phyloP scores from a whole-genome alignment of 1,140 invertebrate genomes.

The Megalopta genalis region DNA sequence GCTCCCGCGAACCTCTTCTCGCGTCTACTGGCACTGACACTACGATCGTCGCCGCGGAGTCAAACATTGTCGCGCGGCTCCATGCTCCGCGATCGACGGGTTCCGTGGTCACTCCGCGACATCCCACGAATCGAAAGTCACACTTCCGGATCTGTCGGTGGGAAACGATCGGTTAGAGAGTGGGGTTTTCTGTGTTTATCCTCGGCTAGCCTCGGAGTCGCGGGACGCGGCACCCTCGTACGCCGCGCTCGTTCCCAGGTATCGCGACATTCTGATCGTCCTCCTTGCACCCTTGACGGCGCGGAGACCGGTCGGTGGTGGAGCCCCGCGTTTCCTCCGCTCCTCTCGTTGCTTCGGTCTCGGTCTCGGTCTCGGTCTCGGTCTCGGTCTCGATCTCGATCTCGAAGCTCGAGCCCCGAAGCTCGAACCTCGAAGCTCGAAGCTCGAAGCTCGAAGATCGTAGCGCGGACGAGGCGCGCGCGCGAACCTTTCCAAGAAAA shows the following conservation, averaged over 20 bases:
- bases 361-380: neutral
- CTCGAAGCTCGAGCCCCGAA: neutral
- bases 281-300: constrained; percentile 21
- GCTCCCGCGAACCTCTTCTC: neutral
- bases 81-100: constrained; percentile 2
- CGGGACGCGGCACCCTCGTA: constrained; percentile 27
- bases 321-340: neutral
- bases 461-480: neutral
- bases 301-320: neutral
- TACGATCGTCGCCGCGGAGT: constrained; percentile 13
- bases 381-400: neutral
- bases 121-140: constrained; percentile 14
- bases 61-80: constrained; percentile 11
- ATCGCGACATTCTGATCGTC: constrained; percentile 34
- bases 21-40: constrained; percentile 30
- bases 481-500: constrained; percentile 3
- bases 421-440: too few relatives aligned
- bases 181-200: constrained; percentile 12
- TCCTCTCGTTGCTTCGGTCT: neutral
- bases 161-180: neutral
- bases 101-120: constrained; percentile 1
- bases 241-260: constrained; percentile 11
- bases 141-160: constrained; percentile 9
- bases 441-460: too few relatives aligned
- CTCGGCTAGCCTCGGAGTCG: constrained; percentile 8